Base-by-base conservation (phyloP, 1,140 invertebrate species). In the Neodiprion fabricii region DNA sequence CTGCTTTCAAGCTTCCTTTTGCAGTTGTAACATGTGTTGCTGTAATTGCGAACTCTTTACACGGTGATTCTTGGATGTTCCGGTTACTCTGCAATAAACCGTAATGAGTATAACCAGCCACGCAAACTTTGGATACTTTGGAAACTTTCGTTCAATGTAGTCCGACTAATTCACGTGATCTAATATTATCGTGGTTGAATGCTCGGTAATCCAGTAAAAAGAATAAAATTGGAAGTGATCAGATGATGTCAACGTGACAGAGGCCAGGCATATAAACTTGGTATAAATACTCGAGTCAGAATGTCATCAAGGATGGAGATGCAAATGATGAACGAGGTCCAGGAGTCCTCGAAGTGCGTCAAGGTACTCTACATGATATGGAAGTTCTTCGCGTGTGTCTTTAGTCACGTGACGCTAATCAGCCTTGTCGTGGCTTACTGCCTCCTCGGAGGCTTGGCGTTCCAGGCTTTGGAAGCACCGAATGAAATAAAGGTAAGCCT, bases 351-450 rank as follows among this genome's bases (percentile, higher is more conserved):
- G 65, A 83, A 80, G 74, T 92, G 91, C 79, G 84, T 89, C 47
- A 86, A 85, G 21, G 88, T 91, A 74, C 84, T 92, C 40, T 90
- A 90, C 75, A 86, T 91, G 74, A 85, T 93, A 14, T 95, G 94
- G 94, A 94, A 95, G 85, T 91, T 96, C 71, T 93, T 92, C 86
- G 94, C 95, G 81, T 95, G 96, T 88, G 89, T 97, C 67, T 95
- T 97, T 80, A 96, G 95, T 0, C 96, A 97, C 89, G 94, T 97
- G 77, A 94, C 95, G 77, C 91, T 97, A 72, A 92, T 97, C 75
- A 94, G 95, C 48, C 89, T 96, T 80, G 95, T 97, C 69, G 95
- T 97, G 70, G 92, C 94, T 47, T 98, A 98, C 85, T 97, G 96
- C 86, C 91, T 97, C 76, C 91, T 96, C 65, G 96, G 96, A 9